Evolutionary conservation across 1,140 invertebrate species (phyloP).

Genomic region (Leptopilina clavipes): DNA sequence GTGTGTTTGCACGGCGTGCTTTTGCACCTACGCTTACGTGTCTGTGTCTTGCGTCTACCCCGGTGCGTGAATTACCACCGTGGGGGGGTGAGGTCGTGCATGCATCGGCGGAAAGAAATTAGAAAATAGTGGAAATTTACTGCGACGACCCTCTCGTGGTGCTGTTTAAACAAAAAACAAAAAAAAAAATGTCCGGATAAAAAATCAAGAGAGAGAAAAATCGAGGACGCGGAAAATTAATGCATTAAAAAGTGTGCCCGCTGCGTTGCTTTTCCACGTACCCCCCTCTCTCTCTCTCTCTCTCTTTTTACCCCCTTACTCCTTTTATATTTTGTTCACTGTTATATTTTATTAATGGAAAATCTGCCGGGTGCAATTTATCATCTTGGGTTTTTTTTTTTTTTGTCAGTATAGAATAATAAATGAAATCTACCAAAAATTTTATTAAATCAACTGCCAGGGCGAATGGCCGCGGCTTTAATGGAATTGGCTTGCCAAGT

Average conservation of each 20-base stretch:
- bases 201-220: constrained; percentile 34
- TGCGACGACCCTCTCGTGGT: constrained; percentile 40
- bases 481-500: constrained; percentile 18
- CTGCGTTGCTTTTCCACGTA: neutral
- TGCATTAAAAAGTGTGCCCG: constrained; percentile 13
- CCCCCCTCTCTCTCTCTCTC: neutral
- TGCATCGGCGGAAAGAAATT: constrained; percentile 49
- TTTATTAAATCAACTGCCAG: constrained; percentile 20
- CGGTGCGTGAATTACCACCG: constrained; percentile 34
- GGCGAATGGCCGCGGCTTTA: constrained; percentile 17
- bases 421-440: constrained; percentile 20
- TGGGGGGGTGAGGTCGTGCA: neutral
- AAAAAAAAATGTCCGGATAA: neutral
- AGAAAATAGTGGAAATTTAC: constrained; percentile 54
- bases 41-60: constrained; percentile 33
- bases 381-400: constrained; percentile 22
- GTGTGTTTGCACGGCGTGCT: constrained; percentile 33
- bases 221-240: constrained; percentile 28
- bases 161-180: constrained; percentile 28
- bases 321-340: constrained; percentile 21
- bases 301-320: neutral
- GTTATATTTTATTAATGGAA: constrained; percentile 32
- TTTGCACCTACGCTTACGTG: constrained; percentile 1
- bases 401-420: constrained; percentile 17
- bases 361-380: constrained; percentile 25